A percentile compares a stretch with the other conserved stretches of the same genome.
Conservation (phyloP, 2,888 invertebrate species). For the Conops quadrifasciatus region DNA sequence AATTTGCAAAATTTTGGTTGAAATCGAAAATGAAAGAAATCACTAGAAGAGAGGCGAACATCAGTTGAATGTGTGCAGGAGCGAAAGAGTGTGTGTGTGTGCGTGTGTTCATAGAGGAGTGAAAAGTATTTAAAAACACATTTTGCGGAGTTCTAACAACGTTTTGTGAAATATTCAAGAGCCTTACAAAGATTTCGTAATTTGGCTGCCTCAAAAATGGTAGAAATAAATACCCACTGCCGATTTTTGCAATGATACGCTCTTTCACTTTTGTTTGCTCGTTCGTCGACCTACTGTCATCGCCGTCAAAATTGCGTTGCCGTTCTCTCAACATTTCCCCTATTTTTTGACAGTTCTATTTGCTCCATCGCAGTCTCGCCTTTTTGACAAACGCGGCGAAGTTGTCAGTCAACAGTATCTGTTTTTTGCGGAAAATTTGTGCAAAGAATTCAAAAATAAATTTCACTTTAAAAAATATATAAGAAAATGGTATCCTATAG, state of each 20-base stretch:
- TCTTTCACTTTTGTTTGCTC: conserved; percentile 28
- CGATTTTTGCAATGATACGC: not conserved
- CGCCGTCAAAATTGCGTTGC: conserved; percentile 20
- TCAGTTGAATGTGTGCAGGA: not conserved
- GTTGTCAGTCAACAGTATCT: too few species aligned
- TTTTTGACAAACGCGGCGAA: conserved; percentile 28
- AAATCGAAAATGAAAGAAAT: too few species aligned
- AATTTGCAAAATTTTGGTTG: too few species aligned
- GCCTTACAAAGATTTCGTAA: conserved; percentile 26
- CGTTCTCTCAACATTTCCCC: conserved; percentile 16
- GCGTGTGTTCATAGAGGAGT: not conserved
- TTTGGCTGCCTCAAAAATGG: too few species aligned
- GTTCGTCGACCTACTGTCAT: conserved; percentile 33
- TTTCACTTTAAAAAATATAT: too few species aligned
- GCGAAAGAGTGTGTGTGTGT: too few species aligned
- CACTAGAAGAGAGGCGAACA: too few species aligned
- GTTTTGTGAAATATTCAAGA: too few species aligned
- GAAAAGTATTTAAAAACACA: conserved; percentile 12
- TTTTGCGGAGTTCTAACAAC: too few species aligned
- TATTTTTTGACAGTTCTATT: conserved; percentile 25
- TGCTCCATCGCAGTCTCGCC: conserved; percentile 15
- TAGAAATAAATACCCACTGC: conserved; percentile 20
- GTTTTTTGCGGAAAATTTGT: too few species aligned
- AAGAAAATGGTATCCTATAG: too few species aligned
- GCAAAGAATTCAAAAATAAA: too few species aligned